Conservation (phyloP, 1,140 invertebrate species). For the Bilobella aurantiaca region DNA sequence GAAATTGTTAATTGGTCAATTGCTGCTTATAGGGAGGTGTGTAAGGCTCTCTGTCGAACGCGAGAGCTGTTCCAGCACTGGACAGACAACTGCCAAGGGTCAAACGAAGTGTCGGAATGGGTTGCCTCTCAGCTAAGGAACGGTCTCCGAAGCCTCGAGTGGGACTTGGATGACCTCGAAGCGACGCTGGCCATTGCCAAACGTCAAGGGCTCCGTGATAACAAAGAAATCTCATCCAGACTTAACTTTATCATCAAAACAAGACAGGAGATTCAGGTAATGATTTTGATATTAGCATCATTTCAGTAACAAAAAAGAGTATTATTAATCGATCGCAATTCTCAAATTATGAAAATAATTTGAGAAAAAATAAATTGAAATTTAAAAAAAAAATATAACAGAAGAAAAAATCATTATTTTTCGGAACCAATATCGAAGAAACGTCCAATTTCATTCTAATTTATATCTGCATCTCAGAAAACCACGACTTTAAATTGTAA, state of each 20-base stretch:
- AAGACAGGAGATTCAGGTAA: conserved; percentile 36
- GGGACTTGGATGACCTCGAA: conserved; percentile 34
- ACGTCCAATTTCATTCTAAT: no score
- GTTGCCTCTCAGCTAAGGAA: conserved; percentile 34
- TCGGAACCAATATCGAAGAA: no score
- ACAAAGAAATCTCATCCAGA: conserved; percentile 36
- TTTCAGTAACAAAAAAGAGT: no score
- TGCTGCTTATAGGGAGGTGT: conserved; percentile 28
- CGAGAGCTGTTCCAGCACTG: conserved; percentile 35
- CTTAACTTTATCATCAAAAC: conserved; percentile 36
- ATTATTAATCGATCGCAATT: no score
- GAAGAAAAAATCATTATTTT: no score
- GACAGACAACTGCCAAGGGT: conserved; percentile 34
- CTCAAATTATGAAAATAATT: no score
- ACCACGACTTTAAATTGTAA: no score
- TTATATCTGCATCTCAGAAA: no score
- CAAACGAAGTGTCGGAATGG: conserved; percentile 35
- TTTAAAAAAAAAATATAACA: no score
- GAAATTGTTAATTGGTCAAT: background rate
- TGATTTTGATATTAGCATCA: no score
- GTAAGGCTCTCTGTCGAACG: conserved; percentile 32
- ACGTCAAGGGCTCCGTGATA: conserved; percentile 34
- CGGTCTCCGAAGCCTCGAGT: conserved; percentile 33
- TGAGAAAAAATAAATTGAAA: no score
- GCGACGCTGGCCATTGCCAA: conserved; percentile 35